phyloP scores from a whole-genome alignment of 2,113 vertebrate genomes.

The Micronycteris hirsuta region DNA sequence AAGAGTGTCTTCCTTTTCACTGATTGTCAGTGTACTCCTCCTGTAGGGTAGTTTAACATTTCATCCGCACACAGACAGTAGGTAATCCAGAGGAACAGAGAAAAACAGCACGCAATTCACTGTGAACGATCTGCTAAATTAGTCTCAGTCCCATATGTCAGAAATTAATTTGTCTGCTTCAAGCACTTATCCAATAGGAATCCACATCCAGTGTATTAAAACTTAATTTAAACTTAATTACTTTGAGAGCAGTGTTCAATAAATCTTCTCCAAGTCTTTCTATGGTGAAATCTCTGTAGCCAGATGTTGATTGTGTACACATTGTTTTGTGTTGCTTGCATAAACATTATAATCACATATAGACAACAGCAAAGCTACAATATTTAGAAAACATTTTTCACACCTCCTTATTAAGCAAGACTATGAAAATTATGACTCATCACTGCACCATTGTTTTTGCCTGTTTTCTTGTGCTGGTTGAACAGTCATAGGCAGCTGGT shows the following conservation, averaged over 20 bases:
- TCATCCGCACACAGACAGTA: constrained; percentile 24
- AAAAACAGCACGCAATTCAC: background rate
- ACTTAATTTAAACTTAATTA: constrained; percentile 59
- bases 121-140: constrained; percentile 25
- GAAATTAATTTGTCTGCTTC: constrained; percentile 56
- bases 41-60: constrained; percentile 28
- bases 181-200: constrained; percentile 60
- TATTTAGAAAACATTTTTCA: constrained; percentile 97
- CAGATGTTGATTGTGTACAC: constrained; percentile 94
- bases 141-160: constrained; percentile 52
- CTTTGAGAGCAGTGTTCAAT: constrained; percentile 74
- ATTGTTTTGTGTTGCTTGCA: constrained; percentile 92
- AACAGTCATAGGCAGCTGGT: constrained; percentile 91
- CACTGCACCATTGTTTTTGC: constrained; percentile 89
- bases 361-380: constrained; percentile 93
- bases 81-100: constrained; percentile 22
- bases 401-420: constrained; percentile 94
- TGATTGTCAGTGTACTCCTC: constrained; percentile 19
- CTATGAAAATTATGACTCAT: constrained; percentile 95
- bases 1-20: background rate
- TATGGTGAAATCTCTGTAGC: constrained; percentile 83
- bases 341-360: constrained; percentile 95
- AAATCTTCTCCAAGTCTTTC: constrained; percentile 82
- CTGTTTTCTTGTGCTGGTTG: constrained; percentile 87
- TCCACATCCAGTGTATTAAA: constrained; percentile 54